Conservation (phyloP, 2,113 vertebrate genomes). For the Nerophis lumbriciformis region DNA sequence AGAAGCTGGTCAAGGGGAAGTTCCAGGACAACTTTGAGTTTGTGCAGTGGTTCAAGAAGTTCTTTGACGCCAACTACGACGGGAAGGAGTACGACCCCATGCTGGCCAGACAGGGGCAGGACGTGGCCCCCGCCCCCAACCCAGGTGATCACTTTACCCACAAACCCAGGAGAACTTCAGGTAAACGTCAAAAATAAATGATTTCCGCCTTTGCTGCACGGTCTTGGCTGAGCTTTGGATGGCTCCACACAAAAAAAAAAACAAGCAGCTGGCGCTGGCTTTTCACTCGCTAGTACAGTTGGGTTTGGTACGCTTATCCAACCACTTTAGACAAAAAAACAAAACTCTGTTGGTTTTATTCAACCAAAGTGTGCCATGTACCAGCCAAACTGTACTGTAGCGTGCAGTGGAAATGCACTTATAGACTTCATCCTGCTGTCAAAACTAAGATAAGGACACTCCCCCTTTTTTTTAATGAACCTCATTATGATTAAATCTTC, state of each 20-base stretch:
- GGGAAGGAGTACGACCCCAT: conserved; percentile 97
- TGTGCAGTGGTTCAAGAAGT: conserved; percentile 99
- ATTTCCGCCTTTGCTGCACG: conserved; percentile 54
- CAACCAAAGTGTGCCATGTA: too few relatives aligned
- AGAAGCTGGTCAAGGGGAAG: conserved; percentile 93
- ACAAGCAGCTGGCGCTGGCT: conserved; percentile 42
- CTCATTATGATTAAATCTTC: too few relatives aligned
- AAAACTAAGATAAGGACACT: too few relatives aligned
- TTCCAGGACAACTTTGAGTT: conserved; percentile 99
- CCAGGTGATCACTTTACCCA: conserved; percentile 98
- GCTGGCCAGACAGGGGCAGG: conserved; percentile 93
- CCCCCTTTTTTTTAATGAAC: too few relatives aligned
- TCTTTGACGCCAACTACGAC: conserved; percentile 98
- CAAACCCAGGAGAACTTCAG: conserved; percentile 91
- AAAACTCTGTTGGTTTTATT: too few relatives aligned
- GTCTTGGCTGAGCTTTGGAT: conserved; percentile 68
- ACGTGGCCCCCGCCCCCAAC: conserved; percentile 83
- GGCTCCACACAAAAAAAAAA: conserved; percentile 41
- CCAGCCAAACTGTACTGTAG: too few relatives aligned
- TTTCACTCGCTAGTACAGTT: background rate
- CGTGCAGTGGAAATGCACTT: too few relatives aligned
- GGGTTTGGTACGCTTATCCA: conserved; percentile 8
- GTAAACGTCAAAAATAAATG: conserved; percentile 72
- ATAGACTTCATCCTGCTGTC: too few relatives aligned
- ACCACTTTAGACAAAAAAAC: conserved; percentile 3